These are phyloP conservation scores for Poeciliopsis occidentalis DNA, from an alignment of 2,113 vertebrate genomes.

Conservation along the genomic window DNA sequence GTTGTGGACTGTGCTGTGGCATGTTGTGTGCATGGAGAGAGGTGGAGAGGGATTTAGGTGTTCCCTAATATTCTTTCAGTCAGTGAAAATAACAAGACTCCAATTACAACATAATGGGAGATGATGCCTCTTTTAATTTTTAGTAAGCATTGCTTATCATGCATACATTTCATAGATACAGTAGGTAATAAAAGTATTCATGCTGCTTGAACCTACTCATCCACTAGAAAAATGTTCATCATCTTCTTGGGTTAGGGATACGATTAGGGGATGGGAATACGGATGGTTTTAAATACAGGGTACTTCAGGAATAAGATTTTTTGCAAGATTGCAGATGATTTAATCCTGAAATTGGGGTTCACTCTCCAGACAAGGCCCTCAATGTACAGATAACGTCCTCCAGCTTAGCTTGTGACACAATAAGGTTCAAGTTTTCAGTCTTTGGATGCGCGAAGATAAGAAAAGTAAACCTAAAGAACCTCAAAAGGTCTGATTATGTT, in stretches of 20 bases:
- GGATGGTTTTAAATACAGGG: too few relatives aligned
- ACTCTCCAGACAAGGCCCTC: too few relatives aligned
- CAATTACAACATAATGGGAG: slow-evolving; percentile 28
- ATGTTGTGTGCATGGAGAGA: slow-evolving; percentile 75
- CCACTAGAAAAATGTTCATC: background rate
- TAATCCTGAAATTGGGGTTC: too few relatives aligned
- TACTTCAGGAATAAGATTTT: too few relatives aligned
- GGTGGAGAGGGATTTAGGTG: slow-evolving; percentile 40
- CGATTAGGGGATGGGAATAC: too few relatives aligned
- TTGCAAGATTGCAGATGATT: too few relatives aligned
- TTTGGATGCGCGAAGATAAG: background rate
- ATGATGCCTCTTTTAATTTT: background rate
- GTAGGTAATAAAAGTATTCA: too few relatives aligned
- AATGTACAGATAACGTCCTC: too few relatives aligned
- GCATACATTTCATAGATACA: too few relatives aligned
- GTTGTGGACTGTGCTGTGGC: slow-evolving; percentile 85
- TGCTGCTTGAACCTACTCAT: too few relatives aligned
- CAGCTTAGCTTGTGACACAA: too few relatives aligned
- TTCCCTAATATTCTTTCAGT: slow-evolving; percentile 47
- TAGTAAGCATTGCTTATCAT: background rate
- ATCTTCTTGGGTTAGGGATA: background rate
- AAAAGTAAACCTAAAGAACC: background rate
- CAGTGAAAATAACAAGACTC: slow-evolving; percentile 7
- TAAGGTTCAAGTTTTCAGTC: background rate
- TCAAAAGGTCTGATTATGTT: background rate